Evolutionary conservation across 2,888 invertebrate species (phyloP).

Genomic region (Tetrapedia diversipes): DNA sequence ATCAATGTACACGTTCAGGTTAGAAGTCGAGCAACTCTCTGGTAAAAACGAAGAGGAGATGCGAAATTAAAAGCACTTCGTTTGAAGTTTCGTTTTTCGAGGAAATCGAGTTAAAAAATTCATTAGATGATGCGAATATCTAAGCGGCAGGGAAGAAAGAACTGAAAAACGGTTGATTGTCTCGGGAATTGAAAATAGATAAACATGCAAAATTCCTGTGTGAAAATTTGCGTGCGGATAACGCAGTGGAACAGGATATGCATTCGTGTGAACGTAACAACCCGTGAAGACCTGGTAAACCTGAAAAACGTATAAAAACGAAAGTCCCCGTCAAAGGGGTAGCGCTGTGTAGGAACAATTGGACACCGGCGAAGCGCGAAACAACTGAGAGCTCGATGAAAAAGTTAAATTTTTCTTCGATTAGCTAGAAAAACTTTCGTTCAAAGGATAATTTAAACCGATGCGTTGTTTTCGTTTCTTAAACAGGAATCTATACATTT

Average conservation of each 20-base stretch:
- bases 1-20: no score
- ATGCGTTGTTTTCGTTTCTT: neutral
- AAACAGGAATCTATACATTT: neutral
- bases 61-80: no score
- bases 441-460: conserved; percentile 10
- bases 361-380: conserved; percentile 27
- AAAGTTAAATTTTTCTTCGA: conserved; percentile 33
- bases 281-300: conserved; percentile 10
- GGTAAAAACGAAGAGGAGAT: no score
- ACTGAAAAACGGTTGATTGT: neutral
- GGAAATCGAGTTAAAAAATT: no score
- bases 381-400: conserved; percentile 24
- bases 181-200: neutral
- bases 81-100: no score
- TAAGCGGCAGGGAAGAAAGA: no score
- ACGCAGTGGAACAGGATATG: conserved; percentile 7
- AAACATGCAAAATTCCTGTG: neutral
- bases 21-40: no score
- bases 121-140: no score
- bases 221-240: neutral
- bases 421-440: conserved; percentile 24
- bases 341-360: conserved; percentile 21
- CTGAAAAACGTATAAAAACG: neutral
- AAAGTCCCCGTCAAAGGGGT: neutral
- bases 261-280: conserved; percentile 28